Conservation (phyloP, 2,113 vertebrate genomes). For the Edolisoma coerulescens region DNA sequence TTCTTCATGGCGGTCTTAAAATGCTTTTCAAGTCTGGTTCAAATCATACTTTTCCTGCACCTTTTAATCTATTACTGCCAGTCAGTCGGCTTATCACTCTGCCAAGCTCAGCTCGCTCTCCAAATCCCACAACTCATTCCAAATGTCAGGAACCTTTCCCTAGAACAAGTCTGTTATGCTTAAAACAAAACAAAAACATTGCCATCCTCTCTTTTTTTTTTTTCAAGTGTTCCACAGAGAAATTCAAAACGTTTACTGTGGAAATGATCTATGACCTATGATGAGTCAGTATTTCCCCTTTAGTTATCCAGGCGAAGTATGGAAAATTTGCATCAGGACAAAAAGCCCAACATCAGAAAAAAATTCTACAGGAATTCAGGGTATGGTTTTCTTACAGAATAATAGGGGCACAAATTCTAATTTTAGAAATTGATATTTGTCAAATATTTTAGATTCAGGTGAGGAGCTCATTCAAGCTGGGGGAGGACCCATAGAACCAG, state of each 20-base stretch:
- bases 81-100: neutral
- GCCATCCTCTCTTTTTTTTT: neutral
- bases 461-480: neutral
- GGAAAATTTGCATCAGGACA: neutral
- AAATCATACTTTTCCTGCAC: neutral
- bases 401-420: neutral
- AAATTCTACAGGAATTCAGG: neutral
- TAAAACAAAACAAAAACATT: neutral
- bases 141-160: neutral
- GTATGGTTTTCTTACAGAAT: neutral
- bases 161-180: neutral
- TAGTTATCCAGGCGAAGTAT: neutral
- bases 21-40: neutral
- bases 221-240: neutral
- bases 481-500: accelerated
- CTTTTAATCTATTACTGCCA: neutral
- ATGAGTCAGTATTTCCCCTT: neutral
- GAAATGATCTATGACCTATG: neutral
- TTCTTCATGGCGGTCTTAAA: neutral
- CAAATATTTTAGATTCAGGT: neutral
- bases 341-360: neutral
- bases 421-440: neutral
- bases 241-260: neutral
- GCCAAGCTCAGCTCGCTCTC: neutral
- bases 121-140: neutral